Evolutionary conservation across 2,113 vertebrate genomes (phyloP).

Genomic region (Mobula birostris): DNA sequence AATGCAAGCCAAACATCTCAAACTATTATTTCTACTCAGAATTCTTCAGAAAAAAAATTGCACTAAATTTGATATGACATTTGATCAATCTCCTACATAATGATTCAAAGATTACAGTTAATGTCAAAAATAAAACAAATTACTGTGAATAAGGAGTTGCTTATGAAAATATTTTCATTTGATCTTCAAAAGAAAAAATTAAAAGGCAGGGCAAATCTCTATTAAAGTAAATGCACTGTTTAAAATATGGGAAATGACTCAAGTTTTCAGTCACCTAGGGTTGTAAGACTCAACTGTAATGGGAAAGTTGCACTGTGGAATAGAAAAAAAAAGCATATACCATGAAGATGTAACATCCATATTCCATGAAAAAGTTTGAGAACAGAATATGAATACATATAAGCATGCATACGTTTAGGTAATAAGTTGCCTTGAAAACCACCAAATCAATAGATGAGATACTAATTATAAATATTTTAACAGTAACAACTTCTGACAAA

Average conservation of each 20-base stretch:
- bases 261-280: too few species aligned
- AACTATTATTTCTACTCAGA: neutral
- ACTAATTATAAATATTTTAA: neutral
- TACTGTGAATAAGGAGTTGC: neutral
- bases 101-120: too few species aligned
- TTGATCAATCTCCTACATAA: neutral
- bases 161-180: neutral
- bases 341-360: neutral
- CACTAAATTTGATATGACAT: neutral
- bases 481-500: neutral
- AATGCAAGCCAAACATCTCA: neutral
- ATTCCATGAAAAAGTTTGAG: neutral
- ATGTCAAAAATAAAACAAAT: constrained; percentile 4
- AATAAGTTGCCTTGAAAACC: neutral
- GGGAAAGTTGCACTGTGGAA: neutral
- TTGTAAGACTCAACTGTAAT: neutral
- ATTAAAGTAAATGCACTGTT: neutral
- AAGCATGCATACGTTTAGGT: neutral
- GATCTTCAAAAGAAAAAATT: neutral
- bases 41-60: neutral
- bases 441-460: neutral
- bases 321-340: neutral
- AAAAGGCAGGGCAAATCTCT: neutral
- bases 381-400: neutral
- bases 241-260: neutral